Base-by-base conservation (phyloP, 2,888 invertebrate species). In the Euspilapteryx auroguttella region DNA sequence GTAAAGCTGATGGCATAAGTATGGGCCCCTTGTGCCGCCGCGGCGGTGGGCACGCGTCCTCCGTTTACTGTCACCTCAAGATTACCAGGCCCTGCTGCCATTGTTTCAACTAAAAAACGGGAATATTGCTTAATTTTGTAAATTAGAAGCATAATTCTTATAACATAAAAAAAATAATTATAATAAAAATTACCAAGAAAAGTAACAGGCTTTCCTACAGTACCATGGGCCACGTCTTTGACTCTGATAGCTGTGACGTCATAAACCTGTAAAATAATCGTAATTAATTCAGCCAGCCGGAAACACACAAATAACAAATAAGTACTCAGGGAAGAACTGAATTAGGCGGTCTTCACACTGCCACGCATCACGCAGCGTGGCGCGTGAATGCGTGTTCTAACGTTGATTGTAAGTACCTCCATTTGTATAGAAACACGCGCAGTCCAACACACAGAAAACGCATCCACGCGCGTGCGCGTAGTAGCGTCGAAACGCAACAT, bases 91-190 rank as follows among this genome's bases (percentile, higher is more conserved):
- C 98, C 99, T 3, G 98, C 98, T 61, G 95, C 93, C 52, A 94
- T 93, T 9, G 98, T 98, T 66, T 99, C 98, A 55, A 99, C 94
- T 91, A n/a, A n/a, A n/a, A n/a, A n/a, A n/a, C n/a, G n/a, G n/a
- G n/a, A n/a, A n/a, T n/a, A n/a, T n/a, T n/a, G n/a, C n/a, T n/a
- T n/a, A n/a, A n/a, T n/a, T n/a, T n/a, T n/a, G n/a, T n/a, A n/a
- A n/a, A n/a, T n/a, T n/a, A n/a, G n/a, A n/a, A n/a, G n/a, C n/a
- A n/a, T n/a, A n/a, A n/a, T n/a, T n/a, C n/a, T n/a, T n/a, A n/a
- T n/a, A n/a, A n/a, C n/a, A n/a, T n/a, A n/a, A n/a, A n/a, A n/a
- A n/a, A n/a, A n/a, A n/a, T n/a, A n/a, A n/a, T n/a, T n/a, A n/a
- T 10, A 7, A 22, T 20, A 12, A 17, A 5, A 39, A 49, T 50